Evolutionary conservation across 1,140 invertebrate genomes (phyloP).

Genomic region (Orussus abietinus): DNA sequence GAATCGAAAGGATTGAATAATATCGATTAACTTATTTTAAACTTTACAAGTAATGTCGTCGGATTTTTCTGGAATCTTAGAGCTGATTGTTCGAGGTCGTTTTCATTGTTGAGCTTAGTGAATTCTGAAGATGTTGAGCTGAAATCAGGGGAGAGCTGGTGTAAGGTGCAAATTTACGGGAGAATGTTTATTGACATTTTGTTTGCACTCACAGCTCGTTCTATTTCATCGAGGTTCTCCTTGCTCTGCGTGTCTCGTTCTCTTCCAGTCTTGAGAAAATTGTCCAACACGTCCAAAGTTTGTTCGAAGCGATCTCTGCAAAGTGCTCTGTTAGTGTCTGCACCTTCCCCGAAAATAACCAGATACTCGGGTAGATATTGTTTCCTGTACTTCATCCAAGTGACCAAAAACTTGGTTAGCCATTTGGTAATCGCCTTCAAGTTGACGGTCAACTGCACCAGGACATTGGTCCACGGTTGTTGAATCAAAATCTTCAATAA

Average conservation of each 20-base stretch:
- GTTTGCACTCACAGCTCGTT: background rate
- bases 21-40: too few species aligned
- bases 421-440: slow-evolving; percentile 24
- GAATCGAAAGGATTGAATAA: too few species aligned
- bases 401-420: background rate
- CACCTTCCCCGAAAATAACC: background rate
- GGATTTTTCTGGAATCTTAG: too few species aligned
- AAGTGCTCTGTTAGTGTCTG: background rate
- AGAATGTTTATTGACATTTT: background rate
- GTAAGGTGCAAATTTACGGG: background rate
- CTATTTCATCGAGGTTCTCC: background rate
- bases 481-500: slow-evolving; percentile 11
- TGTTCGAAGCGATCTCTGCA: slow-evolving; percentile 3
- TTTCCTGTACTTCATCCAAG: background rate
- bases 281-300: slow-evolving; percentile 1
- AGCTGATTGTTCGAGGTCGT: too few species aligned
- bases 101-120: too few species aligned
- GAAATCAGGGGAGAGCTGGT: background rate
- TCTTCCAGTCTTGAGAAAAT: background rate
- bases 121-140: background rate
- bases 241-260: background rate
- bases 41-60: too few species aligned
- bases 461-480: slow-evolving; percentile 9
- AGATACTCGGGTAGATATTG: background rate
- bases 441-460: slow-evolving; percentile 25